Base-by-base conservation (phyloP, 2,797 vertebrate genomes). In the Mus minutoides region DNA sequence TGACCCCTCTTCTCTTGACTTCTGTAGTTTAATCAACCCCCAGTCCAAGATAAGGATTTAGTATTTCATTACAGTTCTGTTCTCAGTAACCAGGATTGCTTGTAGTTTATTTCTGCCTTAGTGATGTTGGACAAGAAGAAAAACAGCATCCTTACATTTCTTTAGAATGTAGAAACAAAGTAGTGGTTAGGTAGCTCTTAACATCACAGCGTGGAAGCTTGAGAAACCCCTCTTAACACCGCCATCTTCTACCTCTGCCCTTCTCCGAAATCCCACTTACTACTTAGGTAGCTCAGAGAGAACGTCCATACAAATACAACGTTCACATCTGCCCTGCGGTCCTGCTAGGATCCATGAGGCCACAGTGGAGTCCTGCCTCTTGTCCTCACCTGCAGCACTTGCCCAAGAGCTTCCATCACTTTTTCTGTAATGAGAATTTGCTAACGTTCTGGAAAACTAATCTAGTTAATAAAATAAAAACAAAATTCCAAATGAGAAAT, bases 161-260 rank as follows among this genome's bases (percentile, higher is more conserved):
- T 98, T 98, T 97, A 90, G 97, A 97, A 93, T 93, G 71, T 94
- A 98, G 98, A 98, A 96, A 97, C 96, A 96, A 97, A 98, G 94
- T 98, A 98, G 98, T 97, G 90, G 95, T 86, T 98, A 98, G 97
- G 90, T 98, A 97, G 97, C 91, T 97, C 98, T 98, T 97, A 97
- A 97, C 87, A 67, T 24, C 46, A 54, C 98, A 97, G 97, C 86
- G 96, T 97, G 97, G 96, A 97, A 84, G 97, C 96, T 97, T 96
- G 96, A 96, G 93, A 97, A 98, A 91, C 97, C 97, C 96, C 90
- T 98, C 97, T 93, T 97, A 85, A 94, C 92, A 96, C 95, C 75
- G 94, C 97, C 94, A 97, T 97, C 98, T 98, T 98, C 98, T 98
- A 98, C 98, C 98, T 98, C 98, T 97, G 97, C 95, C 87, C 58